Evolutionary conservation across 2,113 vertebrate genomes (phyloP).

Genomic region (Burhinus bistriatus): DNA sequence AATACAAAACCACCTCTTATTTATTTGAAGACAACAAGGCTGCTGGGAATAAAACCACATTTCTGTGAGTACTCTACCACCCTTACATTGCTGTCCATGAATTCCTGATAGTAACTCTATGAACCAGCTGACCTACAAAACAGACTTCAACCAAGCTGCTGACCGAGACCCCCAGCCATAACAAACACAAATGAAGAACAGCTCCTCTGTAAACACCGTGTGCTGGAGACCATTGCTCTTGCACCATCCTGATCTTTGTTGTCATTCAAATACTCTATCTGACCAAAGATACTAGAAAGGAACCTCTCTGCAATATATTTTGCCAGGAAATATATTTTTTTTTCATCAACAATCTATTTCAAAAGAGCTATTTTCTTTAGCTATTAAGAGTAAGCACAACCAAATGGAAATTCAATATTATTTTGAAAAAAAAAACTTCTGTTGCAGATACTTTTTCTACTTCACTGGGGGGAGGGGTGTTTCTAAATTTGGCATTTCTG

Average conservation of each 20-base stretch:
- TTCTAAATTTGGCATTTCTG: background rate
- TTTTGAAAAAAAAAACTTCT: background rate
- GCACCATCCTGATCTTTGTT: background rate
- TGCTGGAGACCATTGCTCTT: fast-evolving
- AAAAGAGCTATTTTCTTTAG: background rate
- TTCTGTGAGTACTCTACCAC: background rate
- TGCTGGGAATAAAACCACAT: background rate
- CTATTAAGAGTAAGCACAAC: background rate
- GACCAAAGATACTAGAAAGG: background rate
- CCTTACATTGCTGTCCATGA: background rate
- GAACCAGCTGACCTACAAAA: background rate
- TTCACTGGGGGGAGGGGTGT: fast-evolving
- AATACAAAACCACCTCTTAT: background rate
- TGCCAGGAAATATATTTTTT: background rate
- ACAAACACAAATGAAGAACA: background rate
- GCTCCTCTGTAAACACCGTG: background rate
- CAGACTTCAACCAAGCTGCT: background rate
- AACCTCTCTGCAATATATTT: background rate
- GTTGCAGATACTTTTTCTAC: background rate
- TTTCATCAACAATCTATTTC: background rate
- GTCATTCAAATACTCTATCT: background rate
- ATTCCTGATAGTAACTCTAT: background rate
- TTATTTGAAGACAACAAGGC: background rate
- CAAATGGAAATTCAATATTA: background rate
- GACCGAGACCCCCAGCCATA: background rate